Percentiles rank a stretch among this genome's conserved stretches.
Evolutionary conservation across 92 coral and sea anemone species (phyloP).

Genomic region (Phenganax stokvisi): DNA sequence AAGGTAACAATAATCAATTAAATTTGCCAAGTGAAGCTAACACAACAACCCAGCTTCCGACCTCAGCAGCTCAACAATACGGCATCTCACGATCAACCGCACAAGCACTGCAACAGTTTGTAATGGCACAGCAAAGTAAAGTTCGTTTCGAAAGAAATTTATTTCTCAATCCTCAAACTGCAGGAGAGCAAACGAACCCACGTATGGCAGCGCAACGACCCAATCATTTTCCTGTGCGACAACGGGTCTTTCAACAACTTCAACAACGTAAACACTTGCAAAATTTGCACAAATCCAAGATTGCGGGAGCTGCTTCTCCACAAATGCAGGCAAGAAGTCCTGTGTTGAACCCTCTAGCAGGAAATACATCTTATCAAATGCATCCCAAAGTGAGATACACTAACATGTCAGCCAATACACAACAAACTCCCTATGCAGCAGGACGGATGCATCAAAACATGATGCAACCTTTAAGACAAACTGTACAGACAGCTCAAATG

Average conservation of each 20-base stretch:
- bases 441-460: constrained; percentile 32
- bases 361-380: constrained; percentile 15
- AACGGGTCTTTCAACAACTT: constrained; percentile 26
- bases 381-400: constrained; percentile 34
- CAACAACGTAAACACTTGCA: constrained; percentile 29
- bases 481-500: constrained; percentile 14
- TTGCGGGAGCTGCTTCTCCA: neutral
- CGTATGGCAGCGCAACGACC: constrained; percentile 21
- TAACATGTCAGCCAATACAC: constrained; percentile 1
- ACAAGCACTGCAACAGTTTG: constrained; percentile 26
- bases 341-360: constrained; percentile 5
- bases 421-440: constrained; percentile 16
- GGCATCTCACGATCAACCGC: constrained; percentile 26
- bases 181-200: constrained; percentile 25
- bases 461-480: constrained; percentile 21
- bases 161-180: constrained; percentile 26
- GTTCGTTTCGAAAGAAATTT: constrained; percentile 13
- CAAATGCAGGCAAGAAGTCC: constrained; percentile 39
- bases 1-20: constrained; percentile 32
- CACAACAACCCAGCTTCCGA: constrained; percentile 33
- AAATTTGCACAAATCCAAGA: constrained; percentile 23
- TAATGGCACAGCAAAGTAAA: constrained; percentile 16
- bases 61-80: constrained; percentile 22
- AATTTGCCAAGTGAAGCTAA: constrained; percentile 18
- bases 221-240: constrained; percentile 16